Base-by-base conservation (phyloP, 2,888 invertebrate genomes). In the Drosophila mayaguana region DNA sequence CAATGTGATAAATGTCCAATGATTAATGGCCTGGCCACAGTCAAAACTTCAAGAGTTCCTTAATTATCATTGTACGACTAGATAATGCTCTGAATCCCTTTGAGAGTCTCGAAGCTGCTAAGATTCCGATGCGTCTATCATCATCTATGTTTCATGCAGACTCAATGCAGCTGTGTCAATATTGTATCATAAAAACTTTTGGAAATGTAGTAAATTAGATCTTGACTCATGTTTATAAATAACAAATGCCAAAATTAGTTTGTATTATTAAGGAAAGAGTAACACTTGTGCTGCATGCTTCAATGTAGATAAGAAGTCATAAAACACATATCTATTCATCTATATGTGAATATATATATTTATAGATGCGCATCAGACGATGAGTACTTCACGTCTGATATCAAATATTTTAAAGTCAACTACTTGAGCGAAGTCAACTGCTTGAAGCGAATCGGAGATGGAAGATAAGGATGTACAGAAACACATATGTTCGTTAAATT, bases 1-100 rank as follows among this genome's bases (percentile, higher is more conserved):
- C 59, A 66, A 25, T 22, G 45, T 38, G 63, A 68, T 64, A 74
- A 72, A 72, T 63, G 42, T 32, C 43, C 34, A 65, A 66, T 70
- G 51, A 38, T 78, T 70, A 59, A 77, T 70, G 63, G 56, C 18
- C 48, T 45, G 12, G 53, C 8, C 38, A 60, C 48, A 60, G 12
- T 63, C 54, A 61, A 61, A 57, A 40, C 25, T 54, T 38, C 22
- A 25, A 54, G 25, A n/a, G 9, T 16, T 51, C 14, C 8, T 25
- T 3, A 3, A 9, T 1, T n/a, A 6, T 2, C 11, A 25, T 9
- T 54, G 1, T 1, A 9, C 25, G 25, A 54, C 38, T 22, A 1
- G 1, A 3, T 20, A 16, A 53, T 53, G 12, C 38, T 11, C 53
- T 50, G 3, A 14, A 32, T 32, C 9, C 9, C 28, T 6, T 28